Percentiles rank a stretch among this genome's conserved stretches.
These are phyloP conservation scores for Catharus bicknelli DNA, from an alignment of 2,113 vertebrate species.

Conservation along the genomic window DNA sequence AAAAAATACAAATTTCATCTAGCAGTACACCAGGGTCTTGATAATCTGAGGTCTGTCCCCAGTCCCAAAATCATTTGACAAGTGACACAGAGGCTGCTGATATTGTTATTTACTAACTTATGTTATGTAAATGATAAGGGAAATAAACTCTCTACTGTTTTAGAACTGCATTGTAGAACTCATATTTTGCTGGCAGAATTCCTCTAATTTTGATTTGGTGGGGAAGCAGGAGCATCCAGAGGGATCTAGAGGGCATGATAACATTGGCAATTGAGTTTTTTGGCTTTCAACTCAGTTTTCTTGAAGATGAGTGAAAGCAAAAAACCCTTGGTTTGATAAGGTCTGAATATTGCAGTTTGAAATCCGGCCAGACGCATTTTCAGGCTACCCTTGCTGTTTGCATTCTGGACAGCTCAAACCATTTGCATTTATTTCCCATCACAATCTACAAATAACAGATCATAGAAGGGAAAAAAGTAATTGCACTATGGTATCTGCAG, in stretches of 20 bases:
- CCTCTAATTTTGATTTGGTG: not conserved
- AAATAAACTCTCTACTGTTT: not conserved
- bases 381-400: not conserved
- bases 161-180: not conserved
- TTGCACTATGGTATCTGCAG: not conserved
- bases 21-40: not conserved
- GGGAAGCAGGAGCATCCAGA: not conserved
- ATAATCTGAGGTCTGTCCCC: not conserved
- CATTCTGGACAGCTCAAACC: not conserved
- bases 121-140: not conserved
- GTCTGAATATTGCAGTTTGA: not conserved
- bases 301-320: not conserved
- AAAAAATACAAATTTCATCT: not conserved
- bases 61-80: not conserved
- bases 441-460: not conserved
- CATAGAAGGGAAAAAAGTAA: not conserved
- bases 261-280: not conserved
- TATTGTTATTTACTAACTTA: not conserved
- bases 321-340: not conserved
- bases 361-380: not conserved
- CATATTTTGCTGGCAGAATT: not conserved
- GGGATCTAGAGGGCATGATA: not conserved
- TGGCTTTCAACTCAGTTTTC: not conserved
- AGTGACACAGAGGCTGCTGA: not conserved
- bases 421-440: not conserved